Percentiles rank a stretch among this genome's conserved stretches.
Conservation (phyloP, 1,140 invertebrate species). For the Geopemphigus sp. region DNA sequence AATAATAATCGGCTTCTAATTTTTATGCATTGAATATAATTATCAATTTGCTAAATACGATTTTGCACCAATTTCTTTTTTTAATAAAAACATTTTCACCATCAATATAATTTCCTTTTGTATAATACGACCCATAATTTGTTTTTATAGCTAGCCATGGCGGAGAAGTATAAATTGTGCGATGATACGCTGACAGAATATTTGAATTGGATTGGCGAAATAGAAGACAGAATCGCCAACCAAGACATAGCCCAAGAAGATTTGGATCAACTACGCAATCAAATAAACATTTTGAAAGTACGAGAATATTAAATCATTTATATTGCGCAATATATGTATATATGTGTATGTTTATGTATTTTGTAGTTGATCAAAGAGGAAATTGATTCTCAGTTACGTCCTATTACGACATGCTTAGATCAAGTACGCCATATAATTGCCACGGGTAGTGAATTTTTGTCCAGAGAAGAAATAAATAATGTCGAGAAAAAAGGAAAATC, state of each 20-base stretch:
- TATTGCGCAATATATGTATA: not conserved
- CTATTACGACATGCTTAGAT: conserved; percentile 82
- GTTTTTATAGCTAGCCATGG: conserved; percentile 79
- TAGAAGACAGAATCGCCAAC: conserved; percentile 82
- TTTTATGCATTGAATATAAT: conserved; percentile 30
- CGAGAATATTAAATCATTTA: conserved; percentile 44
- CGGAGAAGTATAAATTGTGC: conserved; percentile 89
- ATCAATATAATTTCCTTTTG: not conserved
- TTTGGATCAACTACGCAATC: conserved; percentile 81
- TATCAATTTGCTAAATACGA: not conserved
- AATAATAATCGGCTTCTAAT: conserved; percentile 30
- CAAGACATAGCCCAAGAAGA: conserved; percentile 87
- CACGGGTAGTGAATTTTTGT: conserved; percentile 84
- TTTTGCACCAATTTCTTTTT: conserved; percentile 23
- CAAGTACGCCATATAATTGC: conserved; percentile 88
- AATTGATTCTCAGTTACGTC: conserved; percentile 79
- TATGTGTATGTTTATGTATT: conserved; percentile 28
- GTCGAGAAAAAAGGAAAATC: conserved; percentile 80
- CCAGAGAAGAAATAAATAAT: conserved; percentile 80
- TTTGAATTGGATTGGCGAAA: conserved; percentile 80
- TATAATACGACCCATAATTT: conserved; percentile 12
- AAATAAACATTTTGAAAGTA: conserved; percentile 85
- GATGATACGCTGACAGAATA: conserved; percentile 80
- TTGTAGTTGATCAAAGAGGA: conserved; percentile 85
- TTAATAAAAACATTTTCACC: not conserved